Evolutionary conservation across 2,888 invertebrate species (phyloP).

Genomic region (Agrotis puta): DNA sequence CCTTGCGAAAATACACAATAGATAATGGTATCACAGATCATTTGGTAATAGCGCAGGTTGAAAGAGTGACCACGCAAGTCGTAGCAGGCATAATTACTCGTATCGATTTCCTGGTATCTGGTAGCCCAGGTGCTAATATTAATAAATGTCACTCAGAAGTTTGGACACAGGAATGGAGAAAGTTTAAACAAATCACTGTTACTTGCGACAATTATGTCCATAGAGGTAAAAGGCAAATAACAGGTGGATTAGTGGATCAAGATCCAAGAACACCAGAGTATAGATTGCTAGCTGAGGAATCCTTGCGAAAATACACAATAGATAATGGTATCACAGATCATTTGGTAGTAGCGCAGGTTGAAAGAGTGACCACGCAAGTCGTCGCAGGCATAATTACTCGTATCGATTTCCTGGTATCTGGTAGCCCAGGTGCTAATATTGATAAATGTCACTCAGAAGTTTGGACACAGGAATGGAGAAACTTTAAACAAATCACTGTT

Average conservation of each 20-base stretch:
- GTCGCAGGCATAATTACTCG: slow-evolving; percentile 65
- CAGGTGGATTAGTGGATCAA: neutral
- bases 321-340: slow-evolving; percentile 26
- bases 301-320: slow-evolving; percentile 57
- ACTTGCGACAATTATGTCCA: slow-evolving; percentile 45
- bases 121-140: neutral
- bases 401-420: slow-evolving; percentile 52
- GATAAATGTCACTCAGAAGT: slow-evolving; percentile 54
- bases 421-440: neutral
- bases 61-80: slow-evolving; percentile 56
- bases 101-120: slow-evolving; percentile 25
- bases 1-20: slow-evolving; percentile 3
- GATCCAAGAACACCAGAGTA: slow-evolving; percentile 47
- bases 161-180: slow-evolving; percentile 45
- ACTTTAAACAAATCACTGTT: neutral
- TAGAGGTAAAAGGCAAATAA: neutral
- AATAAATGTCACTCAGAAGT: slow-evolving; percentile 65
- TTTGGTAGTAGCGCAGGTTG: slow-evolving; percentile 47
- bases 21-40: neutral
- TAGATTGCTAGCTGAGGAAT: slow-evolving; percentile 61
- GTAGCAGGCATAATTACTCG: slow-evolving; percentile 53
- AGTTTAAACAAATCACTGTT: slow-evolving; percentile 53
- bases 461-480: slow-evolving; percentile 62
- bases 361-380: slow-evolving; percentile 65
- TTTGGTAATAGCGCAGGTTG: slow-evolving; percentile 5